These are phyloP conservation scores for Polymixis lichenea DNA, from an alignment of 2,888 invertebrate genomes.

Conservation along the genomic window DNA sequence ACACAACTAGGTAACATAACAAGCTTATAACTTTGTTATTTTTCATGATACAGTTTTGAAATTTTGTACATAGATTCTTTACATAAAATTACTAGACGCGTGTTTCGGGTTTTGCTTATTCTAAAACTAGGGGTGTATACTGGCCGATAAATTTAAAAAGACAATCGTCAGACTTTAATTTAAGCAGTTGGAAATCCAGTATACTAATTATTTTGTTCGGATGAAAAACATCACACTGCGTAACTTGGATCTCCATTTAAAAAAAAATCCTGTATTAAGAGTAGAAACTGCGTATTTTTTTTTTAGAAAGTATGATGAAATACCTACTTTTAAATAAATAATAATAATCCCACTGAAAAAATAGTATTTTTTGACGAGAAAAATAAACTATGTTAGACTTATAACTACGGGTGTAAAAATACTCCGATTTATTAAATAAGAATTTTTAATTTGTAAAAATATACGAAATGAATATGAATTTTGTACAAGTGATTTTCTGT, in stretches of 20 bases:
- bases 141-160: not conserved
- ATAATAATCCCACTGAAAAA: conserved; percentile 50
- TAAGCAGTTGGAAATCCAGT: too few species aligned
- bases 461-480: conserved; percentile 62
- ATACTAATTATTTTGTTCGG: not conserved
- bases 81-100: too few species aligned
- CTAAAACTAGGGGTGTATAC: too few species aligned
- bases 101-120: too few species aligned
- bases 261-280: conserved; percentile 1
- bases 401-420: conserved; percentile 63
- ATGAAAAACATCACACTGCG: not conserved
- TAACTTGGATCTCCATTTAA: not conserved
- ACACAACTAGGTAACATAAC: too few species aligned
- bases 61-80: too few species aligned
- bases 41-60: too few species aligned
- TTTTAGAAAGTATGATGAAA: conserved; percentile 12
- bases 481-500: conserved; percentile 75
- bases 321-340: conserved; percentile 2
- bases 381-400: conserved; percentile 32
- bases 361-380: conserved; percentile 55
- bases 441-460: conserved; percentile 65
- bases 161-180: not conserved
- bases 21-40: too few species aligned
- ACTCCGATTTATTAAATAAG: conserved; percentile 64
- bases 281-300: conserved; percentile 23